These are phyloP conservation scores for Xiphorhynchus elegans DNA, from an alignment of 2,113 vertebrate species.

Conservation along the genomic window DNA sequence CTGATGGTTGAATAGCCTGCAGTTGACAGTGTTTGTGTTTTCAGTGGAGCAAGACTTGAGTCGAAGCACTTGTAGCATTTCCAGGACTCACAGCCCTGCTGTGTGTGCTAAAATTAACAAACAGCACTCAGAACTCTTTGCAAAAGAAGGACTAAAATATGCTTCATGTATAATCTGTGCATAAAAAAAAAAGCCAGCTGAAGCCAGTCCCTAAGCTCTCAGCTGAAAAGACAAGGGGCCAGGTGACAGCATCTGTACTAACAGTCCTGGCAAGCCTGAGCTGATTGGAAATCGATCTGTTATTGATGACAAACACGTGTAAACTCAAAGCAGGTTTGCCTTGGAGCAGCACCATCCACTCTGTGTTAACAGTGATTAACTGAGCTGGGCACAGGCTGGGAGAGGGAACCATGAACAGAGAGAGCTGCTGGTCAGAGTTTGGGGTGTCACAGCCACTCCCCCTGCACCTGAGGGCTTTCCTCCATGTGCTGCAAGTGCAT, in stretches of 20 bases:
- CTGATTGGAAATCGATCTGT: background rate
- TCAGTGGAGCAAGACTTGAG: background rate
- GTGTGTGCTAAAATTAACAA: background rate
- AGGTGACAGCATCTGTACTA: background rate
- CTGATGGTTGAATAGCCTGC: background rate
- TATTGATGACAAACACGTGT: background rate
- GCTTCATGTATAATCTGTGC: background rate
- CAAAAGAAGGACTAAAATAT: background rate
- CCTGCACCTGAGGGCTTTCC: accelerated
- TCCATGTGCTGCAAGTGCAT: accelerated
- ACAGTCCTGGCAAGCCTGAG: background rate
- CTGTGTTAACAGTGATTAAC: background rate
- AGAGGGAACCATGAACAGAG: background rate
- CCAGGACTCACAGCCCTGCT: background rate
- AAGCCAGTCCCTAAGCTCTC: background rate
- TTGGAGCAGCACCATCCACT: background rate
- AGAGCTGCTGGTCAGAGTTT: background rate
- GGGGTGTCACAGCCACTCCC: accelerated
- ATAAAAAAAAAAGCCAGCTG: background rate
- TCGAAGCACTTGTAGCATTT: background rate
- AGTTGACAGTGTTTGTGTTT: background rate
- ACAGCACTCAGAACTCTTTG: background rate
- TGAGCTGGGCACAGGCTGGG: background rate
- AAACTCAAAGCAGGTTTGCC: background rate
- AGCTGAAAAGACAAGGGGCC: background rate